These are phyloP conservation scores for Melitaea cinxia DNA, from an alignment of 1,140 invertebrate species.

Conservation along the genomic window DNA sequence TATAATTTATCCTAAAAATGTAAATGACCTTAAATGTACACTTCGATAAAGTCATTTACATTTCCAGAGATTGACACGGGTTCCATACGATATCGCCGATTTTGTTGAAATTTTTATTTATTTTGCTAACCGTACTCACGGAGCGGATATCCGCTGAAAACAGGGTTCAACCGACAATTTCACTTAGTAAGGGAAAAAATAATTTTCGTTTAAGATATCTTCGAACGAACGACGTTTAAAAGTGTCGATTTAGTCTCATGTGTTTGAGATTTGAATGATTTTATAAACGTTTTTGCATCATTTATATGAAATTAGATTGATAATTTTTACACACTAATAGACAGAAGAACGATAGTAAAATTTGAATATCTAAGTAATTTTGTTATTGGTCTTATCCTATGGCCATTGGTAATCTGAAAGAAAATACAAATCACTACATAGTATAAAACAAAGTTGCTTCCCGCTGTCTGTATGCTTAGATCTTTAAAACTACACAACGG, in stretches of 20 bases:
- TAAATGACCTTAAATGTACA: no score
- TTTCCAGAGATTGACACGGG: not conserved
- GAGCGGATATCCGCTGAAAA: slow-evolving; percentile 36
- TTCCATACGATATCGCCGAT: not conserved
- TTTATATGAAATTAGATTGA: not conserved
- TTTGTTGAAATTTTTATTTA: slow-evolving; percentile 12
- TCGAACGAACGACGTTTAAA: not conserved
- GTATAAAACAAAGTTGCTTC: no score
- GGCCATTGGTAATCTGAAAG: no score
- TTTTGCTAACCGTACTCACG: slow-evolving; percentile 27
- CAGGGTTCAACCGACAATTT: slow-evolving; percentile 34
- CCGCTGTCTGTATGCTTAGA: no score
- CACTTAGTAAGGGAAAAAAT: slow-evolving; percentile 27
- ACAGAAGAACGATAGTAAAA: no score
- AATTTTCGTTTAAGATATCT: slow-evolving; percentile 13
- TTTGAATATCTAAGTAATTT: no score
- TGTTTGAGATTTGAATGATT: not conserved
- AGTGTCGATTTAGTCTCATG: not conserved
- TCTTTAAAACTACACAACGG: no score
- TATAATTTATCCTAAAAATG: no score
- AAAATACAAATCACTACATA: no score
- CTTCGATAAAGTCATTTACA: not conserved
- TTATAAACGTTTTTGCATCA: not conserved
- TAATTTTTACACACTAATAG: not conserved
- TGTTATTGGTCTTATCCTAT: no score